Base-by-base conservation (phyloP, 37 sponge, comb jelly and placozoan species). In the Ephydatia muelleri region DNA sequence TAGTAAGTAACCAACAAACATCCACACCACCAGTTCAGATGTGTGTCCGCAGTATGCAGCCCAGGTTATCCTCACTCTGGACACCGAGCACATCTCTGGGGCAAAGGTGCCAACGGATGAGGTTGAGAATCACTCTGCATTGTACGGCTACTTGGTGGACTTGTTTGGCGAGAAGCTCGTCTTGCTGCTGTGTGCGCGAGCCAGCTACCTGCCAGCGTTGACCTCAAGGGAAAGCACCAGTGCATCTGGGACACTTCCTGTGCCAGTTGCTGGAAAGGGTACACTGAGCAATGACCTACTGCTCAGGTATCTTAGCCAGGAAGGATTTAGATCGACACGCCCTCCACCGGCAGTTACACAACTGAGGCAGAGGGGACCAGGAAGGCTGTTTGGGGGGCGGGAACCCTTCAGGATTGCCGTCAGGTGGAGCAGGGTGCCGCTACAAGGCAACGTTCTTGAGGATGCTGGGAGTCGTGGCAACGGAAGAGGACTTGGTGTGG, bases 81-180 rank as follows among this genome's bases (percentile, higher is more conserved):
- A 36, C 38, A 21, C 30, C 1, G 38, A 75, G n/a, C 32, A 3
- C 5, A 8, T 4, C 57, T 19, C 14, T 1, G 57, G 57, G 16
- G 57, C 19, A 5, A 14, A 57, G 19, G 57, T 14, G 1, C 19
- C 57, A 57, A 1, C 57, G 19, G 57, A 57, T 57, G 57, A 57
- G 16, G 57, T 57, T 14, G 16, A 14, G 57, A 57, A 21, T 14
- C 57, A 57, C 57, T 57, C 57, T 13, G 19, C 16, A 14, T 14
- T 90, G 43, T 90, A 90, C 25, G 77, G 76, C 21, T 81, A 30
- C 71, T 72, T 90, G 35, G 57, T 80, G 27, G 90, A 85, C 25
- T 14, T 90, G n/a, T 90, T 90, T 85, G 90, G 90, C 6, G 90
- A 90, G 72, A 85, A 82, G 12, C 33, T 90, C 64, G 19, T 25